Evolutionary conservation across 2,888 invertebrate genomes (phyloP), one percentile per base, ranked within the genome.

Genomic region (Cheilosia soror): DNA sequence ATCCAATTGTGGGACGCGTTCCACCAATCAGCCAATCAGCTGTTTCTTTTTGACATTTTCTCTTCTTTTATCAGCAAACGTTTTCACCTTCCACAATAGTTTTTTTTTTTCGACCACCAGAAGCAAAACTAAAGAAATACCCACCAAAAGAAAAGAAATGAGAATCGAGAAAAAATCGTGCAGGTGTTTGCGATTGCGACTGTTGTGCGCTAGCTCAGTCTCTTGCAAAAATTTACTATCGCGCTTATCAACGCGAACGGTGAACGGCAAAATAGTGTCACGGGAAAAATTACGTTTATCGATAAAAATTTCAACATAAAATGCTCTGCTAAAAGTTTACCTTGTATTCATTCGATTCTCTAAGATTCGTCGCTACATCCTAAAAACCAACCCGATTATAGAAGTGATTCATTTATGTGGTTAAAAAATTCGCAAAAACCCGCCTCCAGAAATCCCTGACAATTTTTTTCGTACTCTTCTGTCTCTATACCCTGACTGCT

Each of bases 121-220:
- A 65, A 47, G 37, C 31, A 68, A 57, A 75, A 65, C 25, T 42
- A 6, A 57, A 73, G 25, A 63, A 77, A 71, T 53, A 29, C 49
- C 20, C 20, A 42, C 40, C 71, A 4, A 20, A 71, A 55, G 42
- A 51, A 69, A 63, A 53, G 58, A 79, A 65, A 57, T 79, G 78
- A 79, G 79, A 84, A 69, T 79, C 83, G 75, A 79, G 79, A 84
- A 84, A 84, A 80, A 84, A 75, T 84, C 84, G 79, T 84, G 84
- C 84, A 84, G 79, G 79, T 79, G 84, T 80, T 66, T 73, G 78
- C 78, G 37, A 44, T 66, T 73, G 78, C 78, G 37, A 44, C 15
- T 53, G 62, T 15, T 33, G 31, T 77, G 82, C 77, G 77, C 72
- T 72, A 62, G 68, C 55, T 69, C 68, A 42, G 47, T 79, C 42